Conservation (phyloP, 2,113 vertebrate genomes). For the Girardinichthys multiradiatus region DNA sequence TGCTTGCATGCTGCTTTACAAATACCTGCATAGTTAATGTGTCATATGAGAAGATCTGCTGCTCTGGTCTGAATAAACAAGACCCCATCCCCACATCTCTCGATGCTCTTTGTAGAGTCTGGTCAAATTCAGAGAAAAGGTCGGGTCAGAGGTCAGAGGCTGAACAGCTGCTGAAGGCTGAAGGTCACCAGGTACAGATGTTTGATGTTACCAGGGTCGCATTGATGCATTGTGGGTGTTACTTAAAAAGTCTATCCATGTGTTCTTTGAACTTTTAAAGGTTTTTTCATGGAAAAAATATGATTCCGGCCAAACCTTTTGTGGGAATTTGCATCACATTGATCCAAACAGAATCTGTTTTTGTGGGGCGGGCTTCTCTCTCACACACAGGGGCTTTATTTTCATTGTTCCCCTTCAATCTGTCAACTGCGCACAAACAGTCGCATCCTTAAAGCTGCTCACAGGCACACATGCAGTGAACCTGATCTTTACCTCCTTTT, state of each 20-base stretch:
- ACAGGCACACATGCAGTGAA: conserved; percentile 54
- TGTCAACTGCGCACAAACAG: conserved; percentile 52
- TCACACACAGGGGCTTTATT: conserved; percentile 36
- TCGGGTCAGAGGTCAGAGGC: conserved; percentile 56
- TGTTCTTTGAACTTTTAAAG: conserved; percentile 60
- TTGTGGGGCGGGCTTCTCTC: conserved; percentile 3
- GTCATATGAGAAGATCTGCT: conserved; percentile 43
- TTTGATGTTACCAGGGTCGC: conserved; percentile 72
- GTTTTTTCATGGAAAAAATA: conserved; percentile 32
- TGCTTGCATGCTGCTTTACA: conserved; percentile 43
- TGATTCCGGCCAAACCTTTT: conserved; percentile 18
- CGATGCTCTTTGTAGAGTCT: conserved; percentile 25
- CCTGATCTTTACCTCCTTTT: conserved; percentile 75
- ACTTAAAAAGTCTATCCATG: conserved; percentile 63
- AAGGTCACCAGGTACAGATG: conserved; percentile 78
- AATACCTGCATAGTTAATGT: conserved; percentile 38
- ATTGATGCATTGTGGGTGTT: conserved; percentile 68
- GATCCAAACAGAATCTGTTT: conserved; percentile 31
- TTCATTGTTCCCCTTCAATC: conserved; percentile 19
- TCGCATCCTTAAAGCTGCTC: conserved; percentile 48
- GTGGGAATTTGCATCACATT: conserved; percentile 43
- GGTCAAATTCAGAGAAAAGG: conserved; percentile 48
- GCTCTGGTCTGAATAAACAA: conserved; percentile 39
- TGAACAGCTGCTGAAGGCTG: conserved; percentile 66
- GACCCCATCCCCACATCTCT: conserved; percentile 19